Evolutionary conservation across 2,888 invertebrate species (phyloP).

Genomic region (Oxycera nigricornis): DNA sequence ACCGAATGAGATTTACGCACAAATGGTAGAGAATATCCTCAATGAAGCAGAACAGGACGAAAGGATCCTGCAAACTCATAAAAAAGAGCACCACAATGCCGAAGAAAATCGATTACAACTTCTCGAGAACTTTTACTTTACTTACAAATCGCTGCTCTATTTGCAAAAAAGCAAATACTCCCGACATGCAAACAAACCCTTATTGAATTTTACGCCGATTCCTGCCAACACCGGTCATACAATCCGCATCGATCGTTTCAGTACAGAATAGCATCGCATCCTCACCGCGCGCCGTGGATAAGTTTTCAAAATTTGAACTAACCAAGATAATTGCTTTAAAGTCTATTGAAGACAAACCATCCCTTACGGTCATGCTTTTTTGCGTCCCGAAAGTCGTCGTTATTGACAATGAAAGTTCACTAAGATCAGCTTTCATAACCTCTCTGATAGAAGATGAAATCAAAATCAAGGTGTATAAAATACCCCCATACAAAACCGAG

Average conservation of each 20-base stretch:
- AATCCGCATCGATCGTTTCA: background rate
- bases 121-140: background rate
- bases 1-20: background rate
- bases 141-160: background rate
- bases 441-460: too few relatives aligned
- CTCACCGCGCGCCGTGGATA: background rate
- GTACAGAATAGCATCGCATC: background rate
- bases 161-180: background rate
- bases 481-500: background rate
- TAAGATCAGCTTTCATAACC: background rate
- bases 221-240: background rate
- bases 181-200: background rate
- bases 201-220: background rate
- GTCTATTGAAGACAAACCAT: background rate
- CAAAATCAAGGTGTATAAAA: too few relatives aligned
- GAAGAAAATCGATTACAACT: background rate
- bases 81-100: background rate
- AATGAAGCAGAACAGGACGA: too few relatives aligned
- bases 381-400: background rate
- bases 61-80: background rate
- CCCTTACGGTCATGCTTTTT: background rate
- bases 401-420: background rate
- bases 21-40: background rate
- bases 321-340: background rate
- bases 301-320: background rate